Evolutionary conservation across 2,888 invertebrate species (phyloP), one percentile per base, ranked within the genome.

Genomic region (Drosophila greeni): DNA sequence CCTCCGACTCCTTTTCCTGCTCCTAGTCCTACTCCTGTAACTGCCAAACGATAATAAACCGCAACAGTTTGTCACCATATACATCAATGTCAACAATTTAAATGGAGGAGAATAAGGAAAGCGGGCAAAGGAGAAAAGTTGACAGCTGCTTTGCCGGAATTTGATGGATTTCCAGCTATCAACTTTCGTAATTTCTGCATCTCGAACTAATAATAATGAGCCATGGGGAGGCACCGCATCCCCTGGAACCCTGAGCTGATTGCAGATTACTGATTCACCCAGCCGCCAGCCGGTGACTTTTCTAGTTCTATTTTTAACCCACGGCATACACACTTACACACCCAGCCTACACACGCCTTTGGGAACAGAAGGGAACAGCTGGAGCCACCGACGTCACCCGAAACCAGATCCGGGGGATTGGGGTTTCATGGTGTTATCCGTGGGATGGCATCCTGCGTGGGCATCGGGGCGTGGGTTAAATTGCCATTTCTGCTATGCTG

Each of bases 21-120:
- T 43, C 26, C 26, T 26, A 12, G 26, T 43, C 26, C 29, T 12
- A 18, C 16, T 37, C 20, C 24, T 42, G 37, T 24, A 18, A 40
- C 42, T 31, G 51, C 37, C 53, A 24, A 69, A 73, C 52, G 76
- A 72, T 84, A 81, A 84, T 84, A 82, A 80, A 80, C 81, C 81
- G 84, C 81, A 84, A 84, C 81, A 80, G 83, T 82, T 82, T 82
- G 84, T 84, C 84, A 84, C 84, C 82, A 84, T 82, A 82, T 82
- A 75, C 78, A 84, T 84, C 84, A 82, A 82, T 73, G 84, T 82
- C 84, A 82, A 40, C 45, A 52, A 66, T 58, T 52, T 40, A 67
- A 68, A 45, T 42, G 48, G 47, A 31, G 55, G 33, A 14, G 42
- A n/a, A 42, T 26, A 31, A 9, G 40, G 14, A 24, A 42, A 16